Evolutionary conservation across 2,888 invertebrate genomes (phyloP).

Genomic region (Rotaria sp.): DNA sequence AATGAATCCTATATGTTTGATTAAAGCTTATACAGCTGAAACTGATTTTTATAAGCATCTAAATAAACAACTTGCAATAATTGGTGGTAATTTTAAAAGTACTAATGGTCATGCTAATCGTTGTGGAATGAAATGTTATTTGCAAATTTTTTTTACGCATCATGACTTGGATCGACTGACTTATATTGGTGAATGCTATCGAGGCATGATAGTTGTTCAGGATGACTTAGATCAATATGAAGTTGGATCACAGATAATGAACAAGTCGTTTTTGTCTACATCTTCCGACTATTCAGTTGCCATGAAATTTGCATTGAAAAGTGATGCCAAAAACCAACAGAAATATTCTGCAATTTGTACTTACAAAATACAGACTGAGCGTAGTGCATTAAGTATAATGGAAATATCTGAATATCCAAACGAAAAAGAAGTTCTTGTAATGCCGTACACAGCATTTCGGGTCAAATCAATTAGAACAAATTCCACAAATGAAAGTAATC

Average conservation of each 20-base stretch:
- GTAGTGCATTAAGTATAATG: not conserved
- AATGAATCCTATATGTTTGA: not conserved
- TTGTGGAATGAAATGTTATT: not conserved
- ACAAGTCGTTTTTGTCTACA: not conserved
- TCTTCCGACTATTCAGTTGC: not conserved
- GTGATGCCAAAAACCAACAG: not conserved
- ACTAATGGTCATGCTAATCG: not conserved
- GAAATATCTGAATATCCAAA: not conserved
- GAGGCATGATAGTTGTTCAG: not conserved
- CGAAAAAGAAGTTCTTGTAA: not conserved
- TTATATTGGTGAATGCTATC: not conserved
- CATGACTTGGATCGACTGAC: not conserved
- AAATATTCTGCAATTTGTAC: not conserved
- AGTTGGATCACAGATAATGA: conserved; percentile 8
- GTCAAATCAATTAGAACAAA: not conserved
- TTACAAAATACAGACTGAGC: not conserved
- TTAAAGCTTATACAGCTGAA: not conserved
- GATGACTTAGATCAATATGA: conserved; percentile 1
- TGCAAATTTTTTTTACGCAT: not conserved
- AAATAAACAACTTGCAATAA: not conserved
- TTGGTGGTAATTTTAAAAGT: conserved; percentile 5
- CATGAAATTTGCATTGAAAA: not conserved
- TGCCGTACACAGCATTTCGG: not conserved
- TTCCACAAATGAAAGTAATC: not conserved
- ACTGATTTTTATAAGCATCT: conserved; percentile 12